Conservation (phyloP, 2,113 vertebrate species). For the Sciurus niger region DNA sequence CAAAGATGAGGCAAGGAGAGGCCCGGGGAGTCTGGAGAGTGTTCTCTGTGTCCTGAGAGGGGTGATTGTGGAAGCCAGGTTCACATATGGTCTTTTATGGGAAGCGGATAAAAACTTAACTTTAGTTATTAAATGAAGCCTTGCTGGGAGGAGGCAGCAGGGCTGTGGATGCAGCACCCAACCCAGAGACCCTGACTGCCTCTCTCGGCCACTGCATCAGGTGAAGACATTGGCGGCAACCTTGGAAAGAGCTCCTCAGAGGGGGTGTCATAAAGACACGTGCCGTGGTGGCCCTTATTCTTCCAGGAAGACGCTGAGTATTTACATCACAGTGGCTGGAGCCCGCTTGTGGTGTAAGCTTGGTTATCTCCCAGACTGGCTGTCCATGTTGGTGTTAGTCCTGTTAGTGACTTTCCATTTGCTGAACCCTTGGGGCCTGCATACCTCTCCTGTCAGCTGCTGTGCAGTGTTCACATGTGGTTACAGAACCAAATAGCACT, state of each 20-base stretch:
- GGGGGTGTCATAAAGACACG: not conserved
- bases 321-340: not conserved
- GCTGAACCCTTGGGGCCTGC: not conserved
- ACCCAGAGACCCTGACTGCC: not conserved
- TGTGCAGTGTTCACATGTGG: not conserved
- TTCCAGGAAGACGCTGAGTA: not conserved
- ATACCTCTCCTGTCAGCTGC: not conserved
- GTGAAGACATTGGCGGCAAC: not conserved
- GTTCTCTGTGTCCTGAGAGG: too few relatives aligned
- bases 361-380: not conserved
- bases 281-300: not conserved
- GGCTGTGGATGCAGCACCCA: accelerated
- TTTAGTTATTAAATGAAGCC: not conserved
- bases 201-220: not conserved
- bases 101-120: not conserved
- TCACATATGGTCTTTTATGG: not conserved
- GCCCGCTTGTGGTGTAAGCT: not conserved
- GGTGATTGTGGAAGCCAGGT: too few relatives aligned
- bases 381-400: not conserved
- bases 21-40: too few relatives aligned
- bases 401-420: not conserved
- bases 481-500: not conserved
- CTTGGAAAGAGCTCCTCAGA: too few relatives aligned
- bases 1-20: too few relatives aligned
- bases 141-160: not conserved